Evolutionary conservation across 2,113 vertebrate species (phyloP).

Genomic region (Apeltes quadracus): DNA sequence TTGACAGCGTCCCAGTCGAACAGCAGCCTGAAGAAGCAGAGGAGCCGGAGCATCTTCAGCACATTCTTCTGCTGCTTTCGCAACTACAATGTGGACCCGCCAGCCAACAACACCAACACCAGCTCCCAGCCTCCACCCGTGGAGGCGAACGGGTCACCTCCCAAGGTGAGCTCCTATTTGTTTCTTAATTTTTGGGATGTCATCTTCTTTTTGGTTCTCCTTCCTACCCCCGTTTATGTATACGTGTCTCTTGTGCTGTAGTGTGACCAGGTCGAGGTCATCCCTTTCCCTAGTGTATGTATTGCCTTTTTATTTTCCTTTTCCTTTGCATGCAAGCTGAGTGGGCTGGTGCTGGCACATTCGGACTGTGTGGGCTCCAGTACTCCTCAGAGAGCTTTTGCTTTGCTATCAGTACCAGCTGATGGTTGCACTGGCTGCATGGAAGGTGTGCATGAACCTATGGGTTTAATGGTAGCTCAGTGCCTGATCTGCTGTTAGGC

Average conservation of each 20-base stretch:
- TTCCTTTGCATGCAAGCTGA: conserved; percentile 69
- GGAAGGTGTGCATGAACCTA: conserved; percentile 35
- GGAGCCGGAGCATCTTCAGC: conserved; percentile 93
- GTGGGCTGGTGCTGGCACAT: conserved; percentile 63
- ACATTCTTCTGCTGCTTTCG: conserved; percentile 99
- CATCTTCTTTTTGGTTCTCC: conserved; percentile 49
- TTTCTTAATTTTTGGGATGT: conserved; percentile 1
- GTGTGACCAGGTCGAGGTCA: conserved; percentile 98
- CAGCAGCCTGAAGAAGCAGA: conserved; percentile 94
- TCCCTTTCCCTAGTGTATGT: conserved; percentile 98
- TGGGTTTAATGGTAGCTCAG: conserved; percentile 33
- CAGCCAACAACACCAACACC: conserved; percentile 84
- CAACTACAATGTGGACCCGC: conserved; percentile 91
- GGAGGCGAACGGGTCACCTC: conserved; percentile 95
- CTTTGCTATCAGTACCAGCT: conserved; percentile 53
- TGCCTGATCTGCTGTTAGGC: conserved; percentile 47
- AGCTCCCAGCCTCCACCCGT: conserved; percentile 87
- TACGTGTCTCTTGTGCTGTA: conserved; percentile 78
- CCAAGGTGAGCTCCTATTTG: conserved; percentile 84
- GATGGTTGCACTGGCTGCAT: conserved; percentile 14
- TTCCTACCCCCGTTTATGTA: conserved; percentile 73
- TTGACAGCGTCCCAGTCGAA: conserved; percentile 87
- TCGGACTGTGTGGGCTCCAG: conserved; percentile 61
- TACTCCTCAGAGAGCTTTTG: conserved; percentile 52
- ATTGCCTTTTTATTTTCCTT: conserved; percentile 76